Percentiles rank a stretch among this genome's conserved stretches.
These are phyloP conservation scores for Anisognathus igniventris DNA, from an alignment of 2,797 vertebrate species.

Conservation along the genomic window DNA sequence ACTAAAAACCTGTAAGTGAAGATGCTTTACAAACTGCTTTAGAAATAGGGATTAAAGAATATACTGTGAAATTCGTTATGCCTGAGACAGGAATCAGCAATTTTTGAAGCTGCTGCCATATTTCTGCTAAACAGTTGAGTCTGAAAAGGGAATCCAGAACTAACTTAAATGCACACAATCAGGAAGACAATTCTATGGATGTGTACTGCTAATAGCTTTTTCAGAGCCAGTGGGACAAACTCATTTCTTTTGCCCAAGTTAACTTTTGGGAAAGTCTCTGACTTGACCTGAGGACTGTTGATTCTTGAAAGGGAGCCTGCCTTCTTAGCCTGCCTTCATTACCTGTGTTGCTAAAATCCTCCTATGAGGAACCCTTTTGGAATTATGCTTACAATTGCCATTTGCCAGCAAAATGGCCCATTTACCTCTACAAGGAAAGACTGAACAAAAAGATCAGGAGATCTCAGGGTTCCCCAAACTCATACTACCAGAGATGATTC, in stretches of 20 bases:
- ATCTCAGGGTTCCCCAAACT: neutral
- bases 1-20: neutral
- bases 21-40: neutral
- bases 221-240: neutral
- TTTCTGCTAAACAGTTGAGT: neutral
- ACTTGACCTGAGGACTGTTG: neutral
- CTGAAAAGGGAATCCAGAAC: neutral
- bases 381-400: neutral
- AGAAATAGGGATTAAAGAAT: neutral
- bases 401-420: neutral
- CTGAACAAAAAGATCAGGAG: neutral
- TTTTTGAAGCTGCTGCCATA: neutral
- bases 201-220: neutral
- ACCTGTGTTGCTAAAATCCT: neutral
- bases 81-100: neutral
- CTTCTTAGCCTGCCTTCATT: neutral
- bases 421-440: neutral
- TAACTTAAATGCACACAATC: neutral
- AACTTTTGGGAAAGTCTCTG: neutral
- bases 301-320: neutral
- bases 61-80: neutral
- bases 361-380: neutral
- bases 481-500: neutral
- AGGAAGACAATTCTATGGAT: neutral
- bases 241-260: neutral